Conservation (phyloP, 2,113 vertebrate species). For the Noctilio leporinus region DNA sequence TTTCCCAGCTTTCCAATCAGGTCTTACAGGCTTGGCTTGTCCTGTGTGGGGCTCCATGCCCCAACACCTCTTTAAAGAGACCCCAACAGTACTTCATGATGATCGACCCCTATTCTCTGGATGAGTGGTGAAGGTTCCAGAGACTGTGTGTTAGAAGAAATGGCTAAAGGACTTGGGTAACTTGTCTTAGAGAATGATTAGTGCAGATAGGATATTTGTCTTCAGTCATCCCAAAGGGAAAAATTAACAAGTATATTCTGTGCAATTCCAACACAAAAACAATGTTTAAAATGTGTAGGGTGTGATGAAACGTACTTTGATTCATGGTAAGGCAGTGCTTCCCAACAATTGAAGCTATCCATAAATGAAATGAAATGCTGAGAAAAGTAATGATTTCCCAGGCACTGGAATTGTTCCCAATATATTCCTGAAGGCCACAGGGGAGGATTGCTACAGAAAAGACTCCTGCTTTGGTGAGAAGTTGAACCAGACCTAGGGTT, state of each 20-base stretch:
- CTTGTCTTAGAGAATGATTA: not conserved
- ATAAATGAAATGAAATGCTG: slow-evolving; percentile 39
- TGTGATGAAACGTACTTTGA: not conserved
- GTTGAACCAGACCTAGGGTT: not conserved
- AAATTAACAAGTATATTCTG: not conserved
- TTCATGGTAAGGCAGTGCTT: not conserved
- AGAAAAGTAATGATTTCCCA: slow-evolving; percentile 24
- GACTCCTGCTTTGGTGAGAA: not conserved
- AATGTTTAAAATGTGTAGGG: not conserved
- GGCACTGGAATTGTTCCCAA: slow-evolving; percentile 18
- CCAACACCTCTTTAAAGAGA: too few relatives aligned
- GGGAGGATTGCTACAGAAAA: not conserved
- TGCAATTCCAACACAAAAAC: not conserved
- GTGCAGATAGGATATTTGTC: not conserved
- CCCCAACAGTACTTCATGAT: not conserved
- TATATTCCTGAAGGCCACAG: not conserved
- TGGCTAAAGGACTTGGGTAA: not conserved
- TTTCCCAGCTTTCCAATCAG: too few relatives aligned
- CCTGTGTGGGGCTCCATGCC: too few relatives aligned
- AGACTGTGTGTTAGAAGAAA: not conserved
- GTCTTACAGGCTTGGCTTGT: too few relatives aligned
- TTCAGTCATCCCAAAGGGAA: not conserved
- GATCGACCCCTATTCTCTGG: not conserved
- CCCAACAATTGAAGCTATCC: slow-evolving; percentile 25
- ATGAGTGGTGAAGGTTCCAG: not conserved